A percentile compares a stretch with the other conserved stretches of the same genome.
Conservation (phyloP, 2,113 vertebrate species). For the Eidolon helvum region DNA sequence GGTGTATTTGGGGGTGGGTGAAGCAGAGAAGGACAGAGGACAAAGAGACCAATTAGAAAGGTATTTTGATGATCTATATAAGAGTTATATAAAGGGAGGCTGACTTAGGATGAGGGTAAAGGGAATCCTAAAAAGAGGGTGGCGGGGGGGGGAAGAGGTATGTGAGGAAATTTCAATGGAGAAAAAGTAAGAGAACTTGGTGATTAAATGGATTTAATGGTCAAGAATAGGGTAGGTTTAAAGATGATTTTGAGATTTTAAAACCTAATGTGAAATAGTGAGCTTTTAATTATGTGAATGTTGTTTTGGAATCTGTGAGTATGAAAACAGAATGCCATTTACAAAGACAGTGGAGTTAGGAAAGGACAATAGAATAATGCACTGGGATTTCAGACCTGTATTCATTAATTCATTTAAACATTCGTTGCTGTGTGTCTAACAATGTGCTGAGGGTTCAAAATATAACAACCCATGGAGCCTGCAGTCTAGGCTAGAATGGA, state of each 20-base stretch:
- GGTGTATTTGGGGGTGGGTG: background rate
- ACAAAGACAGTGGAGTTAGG: background rate
- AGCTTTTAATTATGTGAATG: background rate
- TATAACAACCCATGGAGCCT: background rate
- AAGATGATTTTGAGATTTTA: slow-evolving; percentile 2
- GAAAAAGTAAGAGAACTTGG: background rate
- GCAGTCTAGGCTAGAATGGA: background rate
- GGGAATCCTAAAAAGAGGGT: background rate
- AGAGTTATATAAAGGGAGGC: background rate
- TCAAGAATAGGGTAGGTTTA: background rate
- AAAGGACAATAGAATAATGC: background rate
- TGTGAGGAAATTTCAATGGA: background rate
- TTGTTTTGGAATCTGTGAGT: background rate
- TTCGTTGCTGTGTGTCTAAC: background rate
- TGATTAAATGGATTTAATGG: background rate
- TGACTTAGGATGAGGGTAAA: background rate
- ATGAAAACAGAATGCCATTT: background rate
- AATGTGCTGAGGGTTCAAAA: background rate
- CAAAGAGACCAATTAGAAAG: background rate
- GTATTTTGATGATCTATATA: background rate
- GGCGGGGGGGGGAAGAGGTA: background rate
- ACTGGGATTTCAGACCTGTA: background rate
- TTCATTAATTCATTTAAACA: background rate
- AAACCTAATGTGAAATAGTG: background rate
- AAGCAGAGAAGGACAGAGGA: background rate